These are phyloP conservation scores for Amaurobius ferox DNA, from an alignment of 2,888 invertebrate species.

Conservation along the genomic window DNA sequence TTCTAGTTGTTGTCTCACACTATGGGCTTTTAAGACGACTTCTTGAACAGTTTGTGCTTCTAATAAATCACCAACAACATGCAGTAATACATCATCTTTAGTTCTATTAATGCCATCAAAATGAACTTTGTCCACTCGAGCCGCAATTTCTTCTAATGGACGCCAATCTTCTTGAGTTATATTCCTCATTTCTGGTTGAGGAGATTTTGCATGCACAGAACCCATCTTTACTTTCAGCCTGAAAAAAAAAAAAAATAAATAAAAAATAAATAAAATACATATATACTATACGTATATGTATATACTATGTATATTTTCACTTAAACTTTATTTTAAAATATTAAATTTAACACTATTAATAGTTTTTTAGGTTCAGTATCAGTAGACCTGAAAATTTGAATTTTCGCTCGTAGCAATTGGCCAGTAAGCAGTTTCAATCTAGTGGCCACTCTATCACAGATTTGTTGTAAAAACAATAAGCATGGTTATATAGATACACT, in stretches of 20 bases:
- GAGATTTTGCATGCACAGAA: conserved; percentile 49
- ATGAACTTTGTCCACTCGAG: conserved; percentile 89
- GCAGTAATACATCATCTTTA: conserved; percentile 90
- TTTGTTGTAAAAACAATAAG: no score
- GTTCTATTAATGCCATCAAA: conserved; percentile 91
- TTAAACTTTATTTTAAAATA: no score
- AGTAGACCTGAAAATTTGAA: no score
- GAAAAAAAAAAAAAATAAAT: background rate
- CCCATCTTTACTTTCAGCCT: conserved; percentile 36
- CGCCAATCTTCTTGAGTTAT: conserved; percentile 40
- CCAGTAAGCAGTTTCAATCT: no score
- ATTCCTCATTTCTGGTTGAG: conserved; percentile 38
- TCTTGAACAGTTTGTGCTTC: conserved; percentile 91
- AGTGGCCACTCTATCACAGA: no score
- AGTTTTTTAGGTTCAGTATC: no score
- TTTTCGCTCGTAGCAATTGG: no score
- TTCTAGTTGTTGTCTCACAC: conserved; percentile 86
- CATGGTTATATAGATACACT: no score
- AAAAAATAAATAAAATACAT: no score
- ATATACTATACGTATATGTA: no score
- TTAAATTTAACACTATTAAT: no score
- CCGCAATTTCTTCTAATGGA: conserved; percentile 76
- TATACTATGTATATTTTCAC: no score
- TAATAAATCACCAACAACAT: conserved; percentile 89
- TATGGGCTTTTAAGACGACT: conserved; percentile 81